These are phyloP conservation scores for Tipula vernalis DNA, from an alignment of 2,888 invertebrate species.

Conservation along the genomic window DNA sequence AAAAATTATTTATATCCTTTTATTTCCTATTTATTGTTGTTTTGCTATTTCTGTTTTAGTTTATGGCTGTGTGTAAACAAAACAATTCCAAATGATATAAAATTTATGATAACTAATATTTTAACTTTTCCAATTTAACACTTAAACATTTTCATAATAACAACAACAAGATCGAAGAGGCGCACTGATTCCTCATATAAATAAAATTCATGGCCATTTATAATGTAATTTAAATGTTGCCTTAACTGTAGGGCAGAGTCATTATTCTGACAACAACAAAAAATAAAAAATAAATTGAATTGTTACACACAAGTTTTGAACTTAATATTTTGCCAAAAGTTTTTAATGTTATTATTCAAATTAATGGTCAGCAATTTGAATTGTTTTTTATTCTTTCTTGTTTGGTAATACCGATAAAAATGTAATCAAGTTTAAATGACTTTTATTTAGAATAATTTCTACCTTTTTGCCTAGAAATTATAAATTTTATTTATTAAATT, in stretches of 20 bases:
- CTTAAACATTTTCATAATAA: not conserved
- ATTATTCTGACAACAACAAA: not conserved
- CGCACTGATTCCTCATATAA: not conserved
- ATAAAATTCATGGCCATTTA: not conserved
- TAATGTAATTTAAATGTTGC: not conserved
- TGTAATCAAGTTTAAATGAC: not conserved
- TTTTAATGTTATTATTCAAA: not conserved
- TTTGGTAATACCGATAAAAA: not conserved
- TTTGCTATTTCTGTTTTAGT: not conserved
- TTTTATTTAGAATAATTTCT: not conserved
- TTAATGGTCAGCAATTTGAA: not conserved
- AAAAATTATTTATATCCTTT: not conserved
- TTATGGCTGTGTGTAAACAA: not conserved
- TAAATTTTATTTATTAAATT: not conserved
- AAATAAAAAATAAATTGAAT: not conserved
- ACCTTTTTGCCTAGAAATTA: not conserved
- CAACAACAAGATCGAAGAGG: not conserved
- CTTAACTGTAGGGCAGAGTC: not conserved
- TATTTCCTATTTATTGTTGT: not conserved
- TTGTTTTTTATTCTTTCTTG: not conserved
- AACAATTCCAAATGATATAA: not conserved
- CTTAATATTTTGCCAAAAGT: not conserved
- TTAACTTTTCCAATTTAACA: not conserved
- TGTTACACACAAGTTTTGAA: not conserved
- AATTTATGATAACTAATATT: not conserved